Evolutionary conservation across 2,113 vertebrate species (phyloP).

Genomic region (Pygoscelis antarcticus): DNA sequence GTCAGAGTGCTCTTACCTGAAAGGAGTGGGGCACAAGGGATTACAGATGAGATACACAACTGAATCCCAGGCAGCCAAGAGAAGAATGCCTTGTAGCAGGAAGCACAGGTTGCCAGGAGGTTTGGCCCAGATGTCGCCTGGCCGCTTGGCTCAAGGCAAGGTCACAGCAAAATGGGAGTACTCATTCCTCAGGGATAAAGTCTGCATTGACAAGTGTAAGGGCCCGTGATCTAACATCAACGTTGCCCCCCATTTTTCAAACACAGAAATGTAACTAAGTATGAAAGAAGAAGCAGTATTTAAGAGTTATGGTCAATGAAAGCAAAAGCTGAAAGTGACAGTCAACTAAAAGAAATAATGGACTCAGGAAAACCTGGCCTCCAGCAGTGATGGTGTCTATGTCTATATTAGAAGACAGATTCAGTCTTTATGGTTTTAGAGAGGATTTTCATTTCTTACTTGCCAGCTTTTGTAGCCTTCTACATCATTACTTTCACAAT

Average conservation of each 20-base stretch:
- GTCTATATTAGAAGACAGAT: background rate
- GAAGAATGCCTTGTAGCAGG: background rate
- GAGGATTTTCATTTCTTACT: background rate
- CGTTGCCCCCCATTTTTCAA: background rate
- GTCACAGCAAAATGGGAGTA: background rate
- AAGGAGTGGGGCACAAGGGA: background rate
- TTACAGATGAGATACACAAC: background rate
- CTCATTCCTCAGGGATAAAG: background rate
- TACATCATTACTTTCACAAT: background rate
- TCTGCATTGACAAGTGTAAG: background rate
- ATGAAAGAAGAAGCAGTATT: background rate
- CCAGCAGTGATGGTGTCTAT: background rate
- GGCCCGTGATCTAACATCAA: background rate
- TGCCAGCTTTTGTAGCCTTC: background rate
- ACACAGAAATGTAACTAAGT: background rate
- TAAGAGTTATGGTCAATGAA: background rate
- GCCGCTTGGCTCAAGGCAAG: background rate
- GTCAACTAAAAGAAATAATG: background rate
- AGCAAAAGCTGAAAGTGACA: background rate
- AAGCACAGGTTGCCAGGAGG: background rate
- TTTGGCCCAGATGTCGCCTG: background rate
- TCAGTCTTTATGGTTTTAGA: background rate
- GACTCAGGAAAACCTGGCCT: background rate
- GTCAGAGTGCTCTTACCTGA: background rate
- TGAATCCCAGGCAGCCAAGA: background rate